A percentile compares a stretch with the other conserved stretches of the same genome.
phyloP scores from a whole-genome alignment of 2,888 invertebrate species.

The Spicauda simplicius region DNA sequence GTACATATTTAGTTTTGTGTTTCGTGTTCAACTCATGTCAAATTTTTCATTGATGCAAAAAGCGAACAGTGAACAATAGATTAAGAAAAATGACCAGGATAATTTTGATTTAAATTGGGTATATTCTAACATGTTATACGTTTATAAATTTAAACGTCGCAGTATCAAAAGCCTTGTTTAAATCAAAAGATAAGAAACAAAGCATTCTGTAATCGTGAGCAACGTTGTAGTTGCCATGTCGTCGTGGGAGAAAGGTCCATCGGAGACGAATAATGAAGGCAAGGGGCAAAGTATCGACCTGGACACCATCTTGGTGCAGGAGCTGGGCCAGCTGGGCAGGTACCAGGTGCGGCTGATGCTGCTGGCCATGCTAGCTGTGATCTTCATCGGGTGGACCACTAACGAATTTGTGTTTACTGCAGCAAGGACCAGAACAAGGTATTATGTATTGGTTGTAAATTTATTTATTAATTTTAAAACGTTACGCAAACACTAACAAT shows the following conservation, averaged over 20 bases:
- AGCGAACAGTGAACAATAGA: too few species aligned
- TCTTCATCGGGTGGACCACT: conserved; percentile 47
- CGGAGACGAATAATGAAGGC: neutral
- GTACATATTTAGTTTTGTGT: too few species aligned
- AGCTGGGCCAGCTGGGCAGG: conserved; percentile 55
- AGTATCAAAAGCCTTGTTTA: neutral
- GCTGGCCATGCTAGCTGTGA: conserved; percentile 42
- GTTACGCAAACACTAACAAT: too few species aligned
- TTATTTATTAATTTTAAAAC: too few species aligned
- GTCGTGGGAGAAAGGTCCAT: conserved; percentile 2
- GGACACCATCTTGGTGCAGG: conserved; percentile 52
- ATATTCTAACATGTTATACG: neutral
- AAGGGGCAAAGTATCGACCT: conserved; percentile 45
- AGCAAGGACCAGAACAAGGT: conserved; percentile 54
- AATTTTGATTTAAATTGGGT: too few species aligned
- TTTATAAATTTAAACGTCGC: neutral
- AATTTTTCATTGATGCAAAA: too few species aligned
- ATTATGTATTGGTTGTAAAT: neutral
- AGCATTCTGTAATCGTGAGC: neutral
- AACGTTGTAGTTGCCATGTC: neutral
- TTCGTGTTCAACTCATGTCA: too few species aligned
- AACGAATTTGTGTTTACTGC: conserved; percentile 55
- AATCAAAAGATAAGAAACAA: neutral
- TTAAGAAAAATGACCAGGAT: too few species aligned
- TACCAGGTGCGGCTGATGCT: conserved; percentile 50